Base-by-base conservation (phyloP, 1,140 invertebrate genomes). In the Hesperophylax magnus region DNA sequence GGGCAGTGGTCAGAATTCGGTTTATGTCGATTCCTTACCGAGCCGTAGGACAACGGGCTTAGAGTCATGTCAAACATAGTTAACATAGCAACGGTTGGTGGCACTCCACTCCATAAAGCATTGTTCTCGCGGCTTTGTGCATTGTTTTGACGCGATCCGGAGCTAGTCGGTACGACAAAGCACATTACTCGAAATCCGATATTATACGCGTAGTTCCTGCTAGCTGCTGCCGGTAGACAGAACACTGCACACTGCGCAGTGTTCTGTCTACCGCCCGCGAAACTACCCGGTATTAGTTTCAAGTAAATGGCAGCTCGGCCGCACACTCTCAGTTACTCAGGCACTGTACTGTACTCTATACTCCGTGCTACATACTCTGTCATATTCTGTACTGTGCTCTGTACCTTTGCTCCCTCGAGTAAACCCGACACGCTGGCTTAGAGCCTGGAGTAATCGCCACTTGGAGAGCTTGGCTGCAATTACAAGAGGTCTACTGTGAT, bases 351-450 rank as follows among this genome's bases (percentile, higher is more conserved):
- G 7, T 31, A 7, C 31, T 31, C 31, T 39, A 9, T 39, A 39
- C 34, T 39, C 5, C 5, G 9, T 9, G 1, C 34, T 39, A 9
- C 7, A 39, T 5, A 2, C 5, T 27, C 2, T 27, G 5, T 5
- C 5, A 27, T 5, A 27, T 5, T 27, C 27, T 27, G 27, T 27
- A 27, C 27, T 27, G 5, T 27, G 27, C 27, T 27, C 9, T 47
- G 3, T 47, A 14, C 39, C 11, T 14, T 1, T 14, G 39, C 8
- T 14, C 39, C 39, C 39, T 0, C 11, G 9, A 61, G 9, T 61
- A 61, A 61, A 61, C 58, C 58, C 58, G 58, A 61, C 58, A 61
- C 58, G 58, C 58, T 18, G 58, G 3, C 58, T 47, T 47, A 61
- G 18, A 24, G 20, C 58, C 14, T 24, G 20, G 58, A 61, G 24